Evolutionary conservation across 2,797 vertebrate genomes (phyloP), one percentile per base, ranked within the genome.

Genomic region (Anguilla pacifica): DNA sequence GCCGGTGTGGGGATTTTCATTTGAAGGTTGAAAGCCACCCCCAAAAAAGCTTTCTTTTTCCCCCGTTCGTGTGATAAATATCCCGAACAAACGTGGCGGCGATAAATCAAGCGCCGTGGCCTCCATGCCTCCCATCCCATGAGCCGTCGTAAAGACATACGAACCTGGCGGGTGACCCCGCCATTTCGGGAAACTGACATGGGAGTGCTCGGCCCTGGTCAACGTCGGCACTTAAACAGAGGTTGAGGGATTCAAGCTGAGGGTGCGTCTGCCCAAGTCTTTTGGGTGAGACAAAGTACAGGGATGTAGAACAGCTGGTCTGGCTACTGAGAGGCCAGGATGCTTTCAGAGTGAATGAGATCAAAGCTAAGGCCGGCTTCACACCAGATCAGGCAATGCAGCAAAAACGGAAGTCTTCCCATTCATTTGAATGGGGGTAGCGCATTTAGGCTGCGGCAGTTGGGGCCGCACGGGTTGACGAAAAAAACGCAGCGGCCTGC

Each of bases 31-130:
- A 82, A 51, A 51, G 79, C 79, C 22, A 39, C 31, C 51, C 53
- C 19, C 51, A 57, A 84, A 35, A 84, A 81, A 81, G 77, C 19
- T 81, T 81, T 81, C 22, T 81, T 81, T 17, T 57, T 83, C 46
- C 51, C 51, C 43, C 28, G 15, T 55, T 55, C 10, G n/a, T 55
- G 51, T 84, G 82, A 53, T 55, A 84, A 31, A 84, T 55, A 84
- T 51, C 10, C 77, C 13, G 43, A 49, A 28, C 17, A 35, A 84
- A 55, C 28, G 28, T n/a, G 46, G 43, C 31, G 43, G 11, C 2
- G 43, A 19, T 81, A 81, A 49, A 81, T 46, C 46, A 46, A 4
- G 74, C 39, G 22, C 17, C 17, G 9, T 1, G 9, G 9, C 43
- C 77, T 49, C 11, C 77, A 6, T 7, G 0, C 22, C 77, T 25